phyloP scores from a whole-genome alignment of 2,888 invertebrate species.

The Dorcus hopei region DNA sequence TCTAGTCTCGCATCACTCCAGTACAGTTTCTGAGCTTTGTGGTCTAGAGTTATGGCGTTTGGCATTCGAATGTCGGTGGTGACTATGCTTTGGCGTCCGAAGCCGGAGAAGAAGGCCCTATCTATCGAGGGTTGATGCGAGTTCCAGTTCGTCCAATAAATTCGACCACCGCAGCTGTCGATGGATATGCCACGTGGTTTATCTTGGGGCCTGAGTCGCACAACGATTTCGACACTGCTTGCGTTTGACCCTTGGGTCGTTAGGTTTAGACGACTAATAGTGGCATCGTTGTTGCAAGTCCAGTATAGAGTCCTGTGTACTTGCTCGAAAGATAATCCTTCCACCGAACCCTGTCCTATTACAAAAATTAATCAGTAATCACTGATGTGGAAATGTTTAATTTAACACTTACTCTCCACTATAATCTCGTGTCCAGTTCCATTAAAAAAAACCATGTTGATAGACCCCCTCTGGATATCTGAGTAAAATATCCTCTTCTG shows the following conservation, averaged over 20 bases:
- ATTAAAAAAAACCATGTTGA: conserved; percentile 79
- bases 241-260: conserved; percentile 48
- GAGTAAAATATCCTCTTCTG: conserved; percentile 76
- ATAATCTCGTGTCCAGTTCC: conserved; percentile 69
- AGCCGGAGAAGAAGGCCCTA: conserved; percentile 58
- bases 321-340: conserved; percentile 79
- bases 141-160: conserved; percentile 94
- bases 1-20: conserved; percentile 85
- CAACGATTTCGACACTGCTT: conserved; percentile 53
- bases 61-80: conserved; percentile 81
- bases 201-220: conserved; percentile 66
- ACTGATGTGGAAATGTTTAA: background rate
- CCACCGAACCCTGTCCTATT: conserved; percentile 77
- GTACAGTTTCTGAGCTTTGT: conserved; percentile 70
- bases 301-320: conserved; percentile 72
- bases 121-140: conserved; percentile 75
- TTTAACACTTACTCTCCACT: conserved; percentile 58
- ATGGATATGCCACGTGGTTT: conserved; percentile 83
- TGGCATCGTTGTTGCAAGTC: conserved; percentile 79
- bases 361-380: conserved; percentile 15
- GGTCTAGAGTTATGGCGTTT: conserved; percentile 78
- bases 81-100: conserved; percentile 66
- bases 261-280: conserved; percentile 61
- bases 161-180: conserved; percentile 71
- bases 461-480: conserved; percentile 82